phyloP scores from a whole-genome alignment of 2,113 vertebrate genomes.

The Orycteropus afer region DNA sequence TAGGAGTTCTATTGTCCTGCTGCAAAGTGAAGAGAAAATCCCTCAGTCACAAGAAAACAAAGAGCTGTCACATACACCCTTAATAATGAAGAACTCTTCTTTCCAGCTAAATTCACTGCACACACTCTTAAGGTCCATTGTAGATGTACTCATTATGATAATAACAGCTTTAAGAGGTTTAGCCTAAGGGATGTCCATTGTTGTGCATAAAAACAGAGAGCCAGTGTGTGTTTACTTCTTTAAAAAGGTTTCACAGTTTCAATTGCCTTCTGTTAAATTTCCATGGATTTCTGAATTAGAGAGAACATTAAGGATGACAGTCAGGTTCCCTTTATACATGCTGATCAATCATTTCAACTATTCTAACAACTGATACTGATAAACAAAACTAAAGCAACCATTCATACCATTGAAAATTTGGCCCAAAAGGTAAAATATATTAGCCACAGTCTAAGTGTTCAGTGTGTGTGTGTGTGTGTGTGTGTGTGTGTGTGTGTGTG shows the following conservation, averaged over 20 bases:
- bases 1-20: slow-evolving; percentile 19
- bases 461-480: not conserved
- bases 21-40: slow-evolving; percentile 8
- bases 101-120: slow-evolving; percentile 16
- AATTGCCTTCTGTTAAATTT: slow-evolving; percentile 43
- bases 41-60: slow-evolving; percentile 39
- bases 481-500: not conserved
- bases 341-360: slow-evolving; percentile 36
- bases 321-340: not conserved
- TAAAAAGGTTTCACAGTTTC: slow-evolving; percentile 19
- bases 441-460: not conserved
- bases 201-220: slow-evolving; percentile 44
- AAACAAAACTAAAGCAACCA: not conserved
- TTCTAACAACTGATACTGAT: slow-evolving; percentile 2
- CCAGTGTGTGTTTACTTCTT: slow-evolving; percentile 21
- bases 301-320: slow-evolving; percentile 26
- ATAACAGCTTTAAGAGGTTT: slow-evolving; percentile 40
- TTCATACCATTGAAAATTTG: not conserved
- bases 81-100: slow-evolving; percentile 16
- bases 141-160: slow-evolving; percentile 17
- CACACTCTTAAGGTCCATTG: slow-evolving; percentile 29
- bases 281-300: slow-evolving; percentile 32
- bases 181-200: slow-evolving; percentile 38
- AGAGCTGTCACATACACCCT: not conserved
- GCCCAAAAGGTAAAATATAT: not conserved